These are phyloP conservation scores for Sebastes cheni DNA, from an alignment of 2,797 vertebrate species.

Conservation along the genomic window DNA sequence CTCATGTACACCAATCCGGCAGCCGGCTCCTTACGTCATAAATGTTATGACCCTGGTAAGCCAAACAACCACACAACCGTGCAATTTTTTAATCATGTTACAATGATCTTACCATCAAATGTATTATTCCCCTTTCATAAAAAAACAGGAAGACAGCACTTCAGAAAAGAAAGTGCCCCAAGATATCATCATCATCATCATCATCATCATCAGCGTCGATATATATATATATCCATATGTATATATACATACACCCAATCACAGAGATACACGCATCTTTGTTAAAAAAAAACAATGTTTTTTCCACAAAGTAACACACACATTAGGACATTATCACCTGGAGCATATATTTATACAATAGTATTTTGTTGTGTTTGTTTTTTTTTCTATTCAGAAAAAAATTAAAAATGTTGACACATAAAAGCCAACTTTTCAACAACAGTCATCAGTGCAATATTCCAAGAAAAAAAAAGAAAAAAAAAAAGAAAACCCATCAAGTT, in stretches of 20 bases:
- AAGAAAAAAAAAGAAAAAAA: conserved; percentile 45
- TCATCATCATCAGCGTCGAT: conserved; percentile 69
- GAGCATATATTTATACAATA: conserved; percentile 85
- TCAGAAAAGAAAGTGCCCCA: conserved; percentile 84
- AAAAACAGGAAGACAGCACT: conserved; percentile 85
- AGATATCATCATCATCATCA: conserved; percentile 75
- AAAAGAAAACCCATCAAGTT: conserved; percentile 82
- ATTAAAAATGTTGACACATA: conserved; percentile 81
- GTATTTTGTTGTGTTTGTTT: conserved; percentile 83
- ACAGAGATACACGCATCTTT: conserved; percentile 84
- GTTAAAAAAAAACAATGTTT: conserved; percentile 78
- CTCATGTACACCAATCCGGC: conserved; percentile 81
- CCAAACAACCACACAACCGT: conserved; percentile 84
- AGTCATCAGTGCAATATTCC: conserved; percentile 93
- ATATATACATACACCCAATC: conserved; percentile 82
- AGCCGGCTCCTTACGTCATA: conserved; percentile 89
- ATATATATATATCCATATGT: conserved; percentile 78
- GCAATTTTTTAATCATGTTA: conserved; percentile 89
- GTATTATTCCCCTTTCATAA: conserved; percentile 84
- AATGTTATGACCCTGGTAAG: conserved; percentile 96
- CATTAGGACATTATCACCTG: conserved; percentile 83
- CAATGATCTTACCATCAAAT: conserved; percentile 88
- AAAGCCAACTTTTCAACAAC: conserved; percentile 83
- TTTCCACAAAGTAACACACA: conserved; percentile 81
- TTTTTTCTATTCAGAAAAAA: conserved; percentile 85